Evolutionary conservation across 2,113 vertebrate genomes (phyloP).

Genomic region (Nycticryphes semicollaris): DNA sequence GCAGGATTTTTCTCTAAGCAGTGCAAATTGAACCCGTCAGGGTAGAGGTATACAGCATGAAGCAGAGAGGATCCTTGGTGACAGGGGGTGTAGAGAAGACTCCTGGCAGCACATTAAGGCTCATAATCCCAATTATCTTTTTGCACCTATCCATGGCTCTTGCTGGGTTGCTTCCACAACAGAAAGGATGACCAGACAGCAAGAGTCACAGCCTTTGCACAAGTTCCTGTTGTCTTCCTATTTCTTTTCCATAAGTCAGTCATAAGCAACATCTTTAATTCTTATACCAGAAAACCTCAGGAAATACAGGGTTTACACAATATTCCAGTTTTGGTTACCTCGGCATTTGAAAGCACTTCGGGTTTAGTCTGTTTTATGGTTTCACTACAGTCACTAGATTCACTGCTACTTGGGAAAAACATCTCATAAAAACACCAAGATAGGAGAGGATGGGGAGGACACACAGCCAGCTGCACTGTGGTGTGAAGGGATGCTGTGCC

Average conservation of each 20-base stretch:
- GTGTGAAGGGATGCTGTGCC: not conserved
- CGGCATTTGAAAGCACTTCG: not conserved
- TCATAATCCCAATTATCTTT: not conserved
- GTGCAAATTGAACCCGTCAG: not conserved
- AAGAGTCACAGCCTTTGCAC: not conserved
- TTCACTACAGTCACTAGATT: not conserved
- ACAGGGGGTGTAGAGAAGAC: not conserved
- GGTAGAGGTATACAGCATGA: not conserved
- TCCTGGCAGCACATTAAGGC: not conserved
- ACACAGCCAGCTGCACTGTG: too few relatives aligned
- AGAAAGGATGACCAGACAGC: not conserved
- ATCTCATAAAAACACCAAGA: not conserved
- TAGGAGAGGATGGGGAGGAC: not conserved
- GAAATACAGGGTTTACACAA: not conserved
- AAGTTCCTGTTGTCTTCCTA: not conserved
- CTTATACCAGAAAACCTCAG: not conserved
- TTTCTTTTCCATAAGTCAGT: not conserved
- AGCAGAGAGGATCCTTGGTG: not conserved
- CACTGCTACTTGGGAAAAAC: not conserved
- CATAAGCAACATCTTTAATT: not conserved
- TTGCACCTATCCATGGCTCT: not conserved
- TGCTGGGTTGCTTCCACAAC: not conserved
- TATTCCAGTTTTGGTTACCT: not conserved
- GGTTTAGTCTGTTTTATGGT: not conserved
- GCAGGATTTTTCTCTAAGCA: not conserved